Base-by-base conservation (phyloP, 2,113 vertebrate species). In the Otus sunia region DNA sequence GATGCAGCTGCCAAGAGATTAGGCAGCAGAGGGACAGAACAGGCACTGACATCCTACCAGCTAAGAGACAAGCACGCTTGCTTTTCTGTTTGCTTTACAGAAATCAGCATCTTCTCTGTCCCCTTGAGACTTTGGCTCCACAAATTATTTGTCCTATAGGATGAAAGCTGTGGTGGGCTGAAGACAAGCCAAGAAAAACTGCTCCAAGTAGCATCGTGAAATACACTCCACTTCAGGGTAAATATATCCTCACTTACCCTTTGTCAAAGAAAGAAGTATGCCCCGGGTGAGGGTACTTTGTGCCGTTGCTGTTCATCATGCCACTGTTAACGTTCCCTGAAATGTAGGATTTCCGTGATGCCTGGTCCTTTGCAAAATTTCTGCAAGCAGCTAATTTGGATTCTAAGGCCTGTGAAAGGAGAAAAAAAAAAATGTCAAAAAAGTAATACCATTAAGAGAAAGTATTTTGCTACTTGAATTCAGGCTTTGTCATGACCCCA, bases 361-460 rank as follows among this genome's bases (percentile, higher is more conserved):
- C 98, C 97, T 99, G 99, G 97, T 99, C 99, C 98, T 99, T 99
- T 86, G 99, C 99, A 94, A 99, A 99, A 97, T 99, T 99, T 82
- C 99, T 99, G 94, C 99, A 99, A 79, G 99, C 99, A 41, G 99
- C 99, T 83, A 99, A 97, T 97, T 99, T 99, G 90, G 99, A 99
- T 98, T 99, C 99, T 97, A 99, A 98, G 91, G 99, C 99, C 99
- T 99, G 73, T 55, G 63, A 79, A 82, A 78, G 9, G 37, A 2
- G 62, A 18, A 30, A 20, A 34, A 41, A 11, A 32, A 11, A 76
- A 43, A 47, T 9, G 23, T 88, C 37, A 43, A 34, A 29, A 36
- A 47, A 16, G 11, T 17, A 73, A 3, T 14, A 34, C 16, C 15
- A 60, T 20, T 55, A n/a, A 84, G 9, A 50, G 32, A 37, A 83